phyloP scores from a whole-genome alignment of 2,888 invertebrate species.

The Pristionchus maxplancki region DNA sequence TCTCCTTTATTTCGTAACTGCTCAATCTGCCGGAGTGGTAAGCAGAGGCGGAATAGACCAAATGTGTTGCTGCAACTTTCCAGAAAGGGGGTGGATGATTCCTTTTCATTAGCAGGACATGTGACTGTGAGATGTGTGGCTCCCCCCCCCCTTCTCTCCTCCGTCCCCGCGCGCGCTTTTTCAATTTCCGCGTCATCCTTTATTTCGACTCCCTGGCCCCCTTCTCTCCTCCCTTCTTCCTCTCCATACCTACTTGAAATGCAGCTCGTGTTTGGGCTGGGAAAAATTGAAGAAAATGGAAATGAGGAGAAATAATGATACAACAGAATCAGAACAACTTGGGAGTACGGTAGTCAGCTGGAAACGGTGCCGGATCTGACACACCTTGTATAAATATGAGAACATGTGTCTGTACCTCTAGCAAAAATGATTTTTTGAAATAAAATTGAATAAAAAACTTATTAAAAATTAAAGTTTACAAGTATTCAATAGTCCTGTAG shows the following conservation, averaged over 20 bases:
- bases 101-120: slow-evolving; percentile 36
- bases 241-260: slow-evolving; percentile 3
- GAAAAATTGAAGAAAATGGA: background rate
- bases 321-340: no score
- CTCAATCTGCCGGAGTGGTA: background rate
- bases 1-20: background rate
- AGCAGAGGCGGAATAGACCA: background rate
- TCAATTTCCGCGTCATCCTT: slow-evolving; percentile 46
- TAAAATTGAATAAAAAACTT: background rate
- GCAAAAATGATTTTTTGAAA: background rate
- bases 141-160: background rate
- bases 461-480: background rate
- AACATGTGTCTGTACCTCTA: no score
- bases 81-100: slow-evolving; percentile 33
- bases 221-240: background rate
- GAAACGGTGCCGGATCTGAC: no score
- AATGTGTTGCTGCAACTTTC: background rate
- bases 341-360: no score
- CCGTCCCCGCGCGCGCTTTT: slow-evolving; percentile 14
- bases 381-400: no score
- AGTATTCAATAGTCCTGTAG: background rate
- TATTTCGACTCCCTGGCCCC: background rate
- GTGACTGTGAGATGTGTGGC: slow-evolving; percentile 30
- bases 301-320: background rate
- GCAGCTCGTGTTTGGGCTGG: background rate